Percentiles rank a stretch among this genome's conserved stretches.
Conservation (phyloP, 2,888 invertebrate genomes). For the Limnephilus auricula region DNA sequence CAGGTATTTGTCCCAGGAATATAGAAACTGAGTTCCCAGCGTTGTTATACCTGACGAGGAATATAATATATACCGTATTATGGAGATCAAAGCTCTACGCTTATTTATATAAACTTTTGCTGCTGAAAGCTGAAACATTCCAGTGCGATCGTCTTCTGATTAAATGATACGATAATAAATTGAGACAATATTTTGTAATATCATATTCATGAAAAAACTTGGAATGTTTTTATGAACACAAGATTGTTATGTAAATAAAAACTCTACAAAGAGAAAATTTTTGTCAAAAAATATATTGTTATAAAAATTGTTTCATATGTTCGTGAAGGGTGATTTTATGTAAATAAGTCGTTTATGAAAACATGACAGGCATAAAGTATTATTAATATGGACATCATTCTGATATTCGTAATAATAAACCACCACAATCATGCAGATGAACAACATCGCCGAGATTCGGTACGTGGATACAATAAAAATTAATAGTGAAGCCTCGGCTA, state of each 20-base stretch:
- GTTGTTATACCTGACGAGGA: not conserved
- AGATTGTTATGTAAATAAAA: not conserved
- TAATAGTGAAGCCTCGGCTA: slow-evolving; percentile 4
- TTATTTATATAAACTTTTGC: not conserved
- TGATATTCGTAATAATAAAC: not conserved
- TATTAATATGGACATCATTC: not conserved
- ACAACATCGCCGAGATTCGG: slow-evolving; percentile 3
- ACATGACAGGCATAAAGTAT: not conserved
- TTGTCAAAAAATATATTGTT: too few species aligned
- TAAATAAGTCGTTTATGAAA: not conserved
- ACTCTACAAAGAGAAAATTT: not conserved
- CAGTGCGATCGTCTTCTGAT: not conserved
- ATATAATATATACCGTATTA: not conserved
- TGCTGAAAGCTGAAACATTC: not conserved
- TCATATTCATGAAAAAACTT: not conserved
- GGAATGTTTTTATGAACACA: not conserved
- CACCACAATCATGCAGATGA: not conserved
- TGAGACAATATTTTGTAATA: not conserved
- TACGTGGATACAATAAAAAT: slow-evolving; percentile 19
- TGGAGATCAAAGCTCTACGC: not conserved
- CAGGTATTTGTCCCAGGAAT: slow-evolving; percentile 3
- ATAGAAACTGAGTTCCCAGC: slow-evolving; percentile 2
- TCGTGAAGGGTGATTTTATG: not conserved
- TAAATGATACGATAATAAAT: not conserved
- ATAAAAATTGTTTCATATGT: not conserved